Base-by-base conservation (phyloP, 2,888 invertebrate species). In the Parnassius orleans region DNA sequence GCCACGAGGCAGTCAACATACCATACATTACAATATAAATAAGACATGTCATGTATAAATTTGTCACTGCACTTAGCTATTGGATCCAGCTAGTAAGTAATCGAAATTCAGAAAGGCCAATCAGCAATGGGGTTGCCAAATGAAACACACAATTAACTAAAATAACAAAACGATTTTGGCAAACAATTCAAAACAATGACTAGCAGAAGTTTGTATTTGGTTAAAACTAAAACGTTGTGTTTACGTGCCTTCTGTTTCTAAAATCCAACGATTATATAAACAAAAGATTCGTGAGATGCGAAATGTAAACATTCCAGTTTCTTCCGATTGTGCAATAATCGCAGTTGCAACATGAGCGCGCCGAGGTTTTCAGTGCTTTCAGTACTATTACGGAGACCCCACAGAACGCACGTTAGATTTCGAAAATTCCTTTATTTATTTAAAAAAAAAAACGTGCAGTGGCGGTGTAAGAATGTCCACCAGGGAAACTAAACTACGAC, bases 331-430 rank as follows among this genome's bases (percentile, higher is more conserved):
- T 64, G 65, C 64, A 67, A 65, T 55, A 60, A 60, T 65, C 9
- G 48, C 5, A 9, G 9, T 48, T 15, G 48, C 7, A 48, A 14
- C 15, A 7, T 46, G 46, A n/a, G 11, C n/a, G 46, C n/a, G 46
- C n/a, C 12, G 48, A 5, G 33, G 33, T 14, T n/a, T 7, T 48
- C 14, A 33, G 33, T 33, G 15, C 50, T 51, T 61, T 59, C 56
- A 67, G 64, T 66, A 15, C 52, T 57, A 42, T 57, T 33, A 60
- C 60, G 66, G 61, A 65, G 83, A 83, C 83, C 81, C 69, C 70
- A 69, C 69, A 52, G 75, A 72, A 63, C 80, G 81, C 80, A 82
- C 83, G 81, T 69, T 71, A 72, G 76, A 14, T 33, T 33, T 33
- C 5, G 7, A 33, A 33, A 33, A 33, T 33, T 1, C 7, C 1